Percentiles rank a stretch among this genome's conserved stretches.
Conservation (phyloP, 2,113 vertebrate species). For the Anolis sagrei region DNA sequence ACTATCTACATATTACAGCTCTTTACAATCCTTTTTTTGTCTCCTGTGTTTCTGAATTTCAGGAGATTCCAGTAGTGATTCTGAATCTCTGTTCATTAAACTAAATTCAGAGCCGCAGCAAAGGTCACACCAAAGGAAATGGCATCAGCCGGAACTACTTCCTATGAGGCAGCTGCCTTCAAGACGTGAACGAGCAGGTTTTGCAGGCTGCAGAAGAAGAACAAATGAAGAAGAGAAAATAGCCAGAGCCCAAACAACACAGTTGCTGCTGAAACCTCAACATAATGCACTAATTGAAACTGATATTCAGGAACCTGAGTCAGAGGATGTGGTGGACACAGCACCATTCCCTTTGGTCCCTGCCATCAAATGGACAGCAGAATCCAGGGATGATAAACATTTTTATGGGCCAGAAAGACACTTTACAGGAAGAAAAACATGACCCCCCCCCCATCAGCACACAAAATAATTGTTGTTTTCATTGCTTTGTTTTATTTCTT, state of each 20-base stretch:
- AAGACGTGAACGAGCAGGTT: neutral
- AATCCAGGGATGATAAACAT: constrained; percentile 39
- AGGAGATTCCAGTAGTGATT: constrained; percentile 53
- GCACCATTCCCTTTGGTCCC: constrained; percentile 34
- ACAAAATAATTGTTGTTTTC: constrained; percentile 38
- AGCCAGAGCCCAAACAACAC: constrained; percentile 4
- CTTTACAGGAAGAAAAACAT: constrained; percentile 22
- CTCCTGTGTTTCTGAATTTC: constrained; percentile 29
- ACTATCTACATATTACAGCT: neutral
- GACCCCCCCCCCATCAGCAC: neutral
- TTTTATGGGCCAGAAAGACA: constrained; percentile 40
- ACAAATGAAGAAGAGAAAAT: neutral
- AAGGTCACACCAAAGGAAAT: neutral
- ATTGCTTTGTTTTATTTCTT: neutral
- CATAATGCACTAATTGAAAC: constrained; percentile 51
- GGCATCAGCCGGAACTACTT: constrained; percentile 28
- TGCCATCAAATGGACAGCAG: constrained; percentile 60
- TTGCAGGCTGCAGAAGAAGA: constrained; percentile 31
- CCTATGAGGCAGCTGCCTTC: constrained; percentile 54
- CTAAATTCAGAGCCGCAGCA: neutral
- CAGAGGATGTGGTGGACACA: constrained; percentile 64
- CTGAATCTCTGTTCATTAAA: neutral
- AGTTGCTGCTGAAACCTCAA: constrained; percentile 38
- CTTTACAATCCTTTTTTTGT: neutral
- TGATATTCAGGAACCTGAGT: constrained; percentile 53